Conservation (phyloP, 2,113 vertebrate genomes). For the Talpa occidentalis region DNA sequence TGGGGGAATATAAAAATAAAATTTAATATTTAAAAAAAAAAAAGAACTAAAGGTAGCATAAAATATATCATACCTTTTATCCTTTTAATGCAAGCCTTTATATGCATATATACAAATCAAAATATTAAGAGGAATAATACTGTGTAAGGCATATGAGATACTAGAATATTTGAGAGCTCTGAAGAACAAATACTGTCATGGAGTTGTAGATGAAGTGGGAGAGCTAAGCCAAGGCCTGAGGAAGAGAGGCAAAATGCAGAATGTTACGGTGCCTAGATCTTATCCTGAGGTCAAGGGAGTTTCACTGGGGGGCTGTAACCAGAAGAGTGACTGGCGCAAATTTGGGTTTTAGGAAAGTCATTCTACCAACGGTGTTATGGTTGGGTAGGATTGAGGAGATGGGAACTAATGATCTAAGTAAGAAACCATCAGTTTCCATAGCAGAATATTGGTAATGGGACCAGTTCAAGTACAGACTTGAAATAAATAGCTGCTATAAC, state of each 20-base stretch:
- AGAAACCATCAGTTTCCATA: neutral
- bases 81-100: neutral
- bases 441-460: neutral
- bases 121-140: neutral
- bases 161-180: neutral
- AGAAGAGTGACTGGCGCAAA: neutral
- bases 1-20: too few relatives aligned
- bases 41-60: neutral
- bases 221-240: neutral
- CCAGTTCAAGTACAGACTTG: neutral
- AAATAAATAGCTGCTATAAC: neutral
- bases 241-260: neutral
- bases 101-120: neutral
- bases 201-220: neutral
- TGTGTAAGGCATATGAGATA: neutral
- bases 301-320: neutral
- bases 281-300: neutral
- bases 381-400: neutral
- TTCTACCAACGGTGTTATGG: neutral
- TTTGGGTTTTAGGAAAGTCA: neutral
- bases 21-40: too few relatives aligned
- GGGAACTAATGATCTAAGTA: neutral
- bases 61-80: neutral
- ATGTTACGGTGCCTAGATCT: neutral
- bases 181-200: neutral